These are phyloP conservation scores for Protophormia terraenovae DNA, from an alignment of 2,888 invertebrate species.

Conservation along the genomic window DNA sequence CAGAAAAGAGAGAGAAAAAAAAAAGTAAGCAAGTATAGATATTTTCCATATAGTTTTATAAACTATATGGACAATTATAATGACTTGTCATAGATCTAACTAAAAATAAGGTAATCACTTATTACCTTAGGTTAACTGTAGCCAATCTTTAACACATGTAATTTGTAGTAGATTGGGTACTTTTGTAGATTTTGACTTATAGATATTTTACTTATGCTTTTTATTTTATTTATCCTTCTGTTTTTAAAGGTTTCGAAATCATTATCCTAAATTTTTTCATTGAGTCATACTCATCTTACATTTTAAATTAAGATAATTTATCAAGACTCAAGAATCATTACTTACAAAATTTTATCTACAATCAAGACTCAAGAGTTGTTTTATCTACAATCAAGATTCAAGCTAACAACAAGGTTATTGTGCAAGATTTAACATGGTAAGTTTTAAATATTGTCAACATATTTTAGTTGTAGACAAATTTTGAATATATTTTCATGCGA, in stretches of 20 bases:
- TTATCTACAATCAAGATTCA: background rate
- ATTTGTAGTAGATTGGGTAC: too few relatives aligned
- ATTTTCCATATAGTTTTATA: too few relatives aligned
- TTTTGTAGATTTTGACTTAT: too few relatives aligned
- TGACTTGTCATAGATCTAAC: too few relatives aligned
- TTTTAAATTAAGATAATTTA: background rate
- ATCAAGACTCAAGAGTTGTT: background rate
- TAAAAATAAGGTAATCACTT: too few relatives aligned
- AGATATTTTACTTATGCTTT: background rate
- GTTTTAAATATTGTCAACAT: too few relatives aligned
- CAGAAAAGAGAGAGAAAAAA: background rate
- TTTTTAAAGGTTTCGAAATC: background rate
- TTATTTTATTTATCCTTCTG: background rate
- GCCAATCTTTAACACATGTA: too few relatives aligned
- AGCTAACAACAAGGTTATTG: background rate
- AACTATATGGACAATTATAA: too few relatives aligned
- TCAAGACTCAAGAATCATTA: slow-evolving; percentile 9
- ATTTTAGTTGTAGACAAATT: background rate
- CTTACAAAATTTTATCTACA: too few relatives aligned
- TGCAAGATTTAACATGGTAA: background rate
- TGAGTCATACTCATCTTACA: background rate
- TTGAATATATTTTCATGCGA: too few relatives aligned
- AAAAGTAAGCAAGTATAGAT: too few relatives aligned
- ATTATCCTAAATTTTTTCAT: background rate
- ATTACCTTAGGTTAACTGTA: too few relatives aligned